Conservation (phyloP, 2,113 vertebrate species). For the Gallinago jamesoni region DNA sequence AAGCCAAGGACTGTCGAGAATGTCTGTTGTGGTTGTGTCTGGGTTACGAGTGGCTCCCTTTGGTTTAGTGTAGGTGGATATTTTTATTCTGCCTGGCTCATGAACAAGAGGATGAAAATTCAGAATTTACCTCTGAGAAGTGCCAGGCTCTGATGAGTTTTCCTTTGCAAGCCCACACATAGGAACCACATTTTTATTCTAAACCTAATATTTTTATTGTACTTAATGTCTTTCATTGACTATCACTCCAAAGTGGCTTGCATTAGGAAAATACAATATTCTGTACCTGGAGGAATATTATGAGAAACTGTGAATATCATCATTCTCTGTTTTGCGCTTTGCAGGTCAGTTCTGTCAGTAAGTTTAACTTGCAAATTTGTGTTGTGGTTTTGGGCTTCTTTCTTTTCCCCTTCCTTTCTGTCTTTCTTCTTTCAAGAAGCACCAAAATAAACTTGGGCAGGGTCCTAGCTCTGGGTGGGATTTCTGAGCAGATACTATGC, state of each 20-base stretch:
- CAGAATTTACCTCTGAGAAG: slow-evolving; percentile 45
- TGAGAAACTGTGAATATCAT: neutral
- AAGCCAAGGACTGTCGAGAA: slow-evolving; percentile 51
- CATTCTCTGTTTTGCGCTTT: slow-evolving; percentile 4
- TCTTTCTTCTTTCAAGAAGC: neutral
- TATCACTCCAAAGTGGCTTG: neutral
- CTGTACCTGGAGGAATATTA: neutral
- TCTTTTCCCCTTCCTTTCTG: neutral
- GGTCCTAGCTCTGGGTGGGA: neutral
- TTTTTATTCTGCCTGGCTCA: slow-evolving; percentile 57
- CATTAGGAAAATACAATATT: neutral
- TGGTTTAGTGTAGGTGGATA: slow-evolving; percentile 63
- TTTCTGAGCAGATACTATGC: neutral
- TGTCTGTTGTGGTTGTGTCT: slow-evolving; percentile 69
- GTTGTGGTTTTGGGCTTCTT: slow-evolving; percentile 9
- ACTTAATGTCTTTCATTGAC: slow-evolving; percentile 17
- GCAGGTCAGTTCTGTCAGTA: neutral
- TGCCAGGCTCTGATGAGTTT: neutral
- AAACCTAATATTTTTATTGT: neutral
- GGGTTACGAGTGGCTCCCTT: slow-evolving; percentile 55
- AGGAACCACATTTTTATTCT: slow-evolving; percentile 45
- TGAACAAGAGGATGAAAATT: slow-evolving; percentile 57
- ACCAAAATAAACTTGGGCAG: neutral
- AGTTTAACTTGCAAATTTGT: neutral
- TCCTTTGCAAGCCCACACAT: neutral